A percentile compares a stretch with the other conserved stretches of the same genome.
Evolutionary conservation across 2,113 vertebrate genomes (phyloP).

Genomic region (Oxyura jamaicensis): DNA sequence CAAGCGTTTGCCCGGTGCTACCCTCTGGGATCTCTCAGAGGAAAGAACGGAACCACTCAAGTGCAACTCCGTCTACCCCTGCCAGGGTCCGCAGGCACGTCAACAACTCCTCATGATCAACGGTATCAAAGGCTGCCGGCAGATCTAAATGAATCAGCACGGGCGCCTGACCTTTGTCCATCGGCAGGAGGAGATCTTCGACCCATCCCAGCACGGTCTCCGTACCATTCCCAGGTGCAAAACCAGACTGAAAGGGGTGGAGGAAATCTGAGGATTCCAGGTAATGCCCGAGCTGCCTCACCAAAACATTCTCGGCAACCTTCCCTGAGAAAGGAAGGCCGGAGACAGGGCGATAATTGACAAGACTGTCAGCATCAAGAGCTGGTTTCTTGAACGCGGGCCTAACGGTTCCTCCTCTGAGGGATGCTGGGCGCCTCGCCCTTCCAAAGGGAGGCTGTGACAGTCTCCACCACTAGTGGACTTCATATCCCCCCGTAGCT

Average conservation of each 20-base stretch:
- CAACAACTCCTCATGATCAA: constrained; percentile 56
- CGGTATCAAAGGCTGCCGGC: constrained; percentile 57
- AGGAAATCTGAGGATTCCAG: constrained; percentile 68
- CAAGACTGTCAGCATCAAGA: constrained; percentile 28
- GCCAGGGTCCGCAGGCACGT: constrained; percentile 64
- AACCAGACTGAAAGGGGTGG: constrained; percentile 59
- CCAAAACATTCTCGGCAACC: constrained; percentile 2
- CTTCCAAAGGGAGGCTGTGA: constrained; percentile 21
- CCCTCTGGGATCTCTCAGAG: constrained; percentile 18
- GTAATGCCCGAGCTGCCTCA: constrained; percentile 51
- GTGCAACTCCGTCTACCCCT: constrained; percentile 65
- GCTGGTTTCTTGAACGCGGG: not conserved
- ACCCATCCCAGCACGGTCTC: constrained; percentile 44
- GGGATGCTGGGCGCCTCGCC: constrained; percentile 2
- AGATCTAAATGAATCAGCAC: constrained; percentile 47
- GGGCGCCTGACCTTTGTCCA: constrained; percentile 51
- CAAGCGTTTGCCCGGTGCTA: constrained; percentile 11
- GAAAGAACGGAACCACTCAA: constrained; percentile 41
- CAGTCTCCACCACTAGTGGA: constrained; percentile 5
- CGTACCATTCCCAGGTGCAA: constrained; percentile 64
- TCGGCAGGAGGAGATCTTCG: constrained; percentile 60
- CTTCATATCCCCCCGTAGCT: not conserved
- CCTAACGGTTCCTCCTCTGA: constrained; percentile 25
- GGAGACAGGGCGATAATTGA: constrained; percentile 9
- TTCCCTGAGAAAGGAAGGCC: not conserved